phyloP scores from a whole-genome alignment of 1,140 invertebrate genomes.

The Diachasma alloeum region DNA sequence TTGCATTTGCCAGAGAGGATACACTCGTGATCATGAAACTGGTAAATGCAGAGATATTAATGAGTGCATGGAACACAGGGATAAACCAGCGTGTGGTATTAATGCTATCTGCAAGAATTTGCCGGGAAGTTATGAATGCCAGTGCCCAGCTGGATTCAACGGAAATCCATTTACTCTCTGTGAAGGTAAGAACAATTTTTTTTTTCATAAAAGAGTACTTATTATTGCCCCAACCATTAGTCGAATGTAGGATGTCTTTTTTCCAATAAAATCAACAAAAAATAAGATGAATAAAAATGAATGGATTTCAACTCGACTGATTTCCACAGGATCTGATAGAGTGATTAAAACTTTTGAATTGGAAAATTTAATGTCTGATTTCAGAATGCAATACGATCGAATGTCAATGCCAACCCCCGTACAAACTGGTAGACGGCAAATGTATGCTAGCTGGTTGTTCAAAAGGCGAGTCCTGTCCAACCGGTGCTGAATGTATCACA shows the following conservation, averaged over 20 bases:
- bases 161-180: conserved; percentile 89
- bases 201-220: neutral
- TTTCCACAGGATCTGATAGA: no score
- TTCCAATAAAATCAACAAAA: no score
- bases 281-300: no score
- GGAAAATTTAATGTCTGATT: conserved; percentile 18
- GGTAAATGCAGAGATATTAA: conserved; percentile 86
- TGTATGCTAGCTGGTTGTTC: conserved; percentile 87
- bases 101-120: conserved; percentile 92
- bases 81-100: conserved; percentile 81
- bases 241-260: no score
- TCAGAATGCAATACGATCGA: conserved; percentile 81
- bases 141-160: conserved; percentile 85
- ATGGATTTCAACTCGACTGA: no score
- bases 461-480: conserved; percentile 78
- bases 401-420: conserved; percentile 87
- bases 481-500: conserved; percentile 85
- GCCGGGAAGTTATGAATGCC: conserved; percentile 93
- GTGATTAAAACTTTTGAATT: no score
- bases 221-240: no score
- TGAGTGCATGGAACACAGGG: conserved; percentile 80
- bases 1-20: conserved; percentile 88
- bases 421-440: conserved; percentile 81
- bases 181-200: conserved; percentile 66
- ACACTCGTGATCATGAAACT: conserved; percentile 74